Conservation (phyloP, 53 echinoderm and acorn worm genomes). For the Zoroaster sp. region DNA sequence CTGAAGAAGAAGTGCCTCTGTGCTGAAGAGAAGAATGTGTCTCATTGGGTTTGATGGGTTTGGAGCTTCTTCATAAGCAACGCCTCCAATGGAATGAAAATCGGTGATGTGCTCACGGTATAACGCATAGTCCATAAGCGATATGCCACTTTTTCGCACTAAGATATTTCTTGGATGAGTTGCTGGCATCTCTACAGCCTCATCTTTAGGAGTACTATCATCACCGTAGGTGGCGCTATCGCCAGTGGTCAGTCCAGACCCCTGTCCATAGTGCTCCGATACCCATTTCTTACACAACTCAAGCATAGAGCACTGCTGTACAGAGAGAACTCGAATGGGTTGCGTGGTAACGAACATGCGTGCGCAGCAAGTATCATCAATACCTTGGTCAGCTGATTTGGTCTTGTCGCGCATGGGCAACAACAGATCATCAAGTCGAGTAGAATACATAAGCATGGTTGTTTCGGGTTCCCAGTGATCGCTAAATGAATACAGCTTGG, state of each 20-base stretch:
- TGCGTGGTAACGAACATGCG: constrained; percentile 1
- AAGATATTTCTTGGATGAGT: not conserved
- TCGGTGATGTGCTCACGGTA: not conserved
- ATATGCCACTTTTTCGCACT: not conserved
- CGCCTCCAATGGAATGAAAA: constrained; percentile 3
- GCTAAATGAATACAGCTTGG: constrained; percentile 6
- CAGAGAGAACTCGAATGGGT: constrained; percentile 4
- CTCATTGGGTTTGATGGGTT: not conserved
- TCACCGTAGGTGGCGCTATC: not conserved
- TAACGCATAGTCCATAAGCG: constrained; percentile 10
- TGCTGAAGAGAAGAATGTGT: constrained; percentile 7
- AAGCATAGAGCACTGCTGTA: not conserved
- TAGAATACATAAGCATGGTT: constrained; percentile 14
- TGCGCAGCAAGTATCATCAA: constrained; percentile 23
- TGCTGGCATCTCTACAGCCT: not conserved
- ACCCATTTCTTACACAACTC: constrained; percentile 31
- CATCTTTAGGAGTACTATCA: not conserved
- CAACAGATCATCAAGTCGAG: constrained; percentile 12
- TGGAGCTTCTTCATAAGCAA: constrained; percentile 7
- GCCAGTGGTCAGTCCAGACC: not conserved
- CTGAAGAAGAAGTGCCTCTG: not conserved
- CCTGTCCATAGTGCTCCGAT: not conserved
- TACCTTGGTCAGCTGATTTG: not conserved
- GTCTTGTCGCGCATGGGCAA: not conserved
- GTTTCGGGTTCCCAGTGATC: not conserved